Percentiles rank a stretch among this genome's conserved stretches.
phyloP scores from a whole-genome alignment of 2,113 vertebrate genomes.

The Pelobates fuscus region DNA sequence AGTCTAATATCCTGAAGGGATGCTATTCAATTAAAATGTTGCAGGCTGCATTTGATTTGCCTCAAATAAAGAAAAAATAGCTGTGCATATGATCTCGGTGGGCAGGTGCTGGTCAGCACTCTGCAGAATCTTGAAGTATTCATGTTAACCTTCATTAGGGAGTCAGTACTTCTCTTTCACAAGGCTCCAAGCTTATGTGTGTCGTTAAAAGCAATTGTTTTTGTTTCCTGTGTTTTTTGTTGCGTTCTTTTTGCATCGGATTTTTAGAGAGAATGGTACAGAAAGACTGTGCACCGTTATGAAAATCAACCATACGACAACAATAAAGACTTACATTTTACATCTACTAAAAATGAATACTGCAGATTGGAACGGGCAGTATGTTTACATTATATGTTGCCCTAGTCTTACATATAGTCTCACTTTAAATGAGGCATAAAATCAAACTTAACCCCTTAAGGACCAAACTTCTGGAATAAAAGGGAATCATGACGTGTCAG shows the following conservation, averaged over 20 bases:
- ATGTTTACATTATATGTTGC: too few relatives aligned
- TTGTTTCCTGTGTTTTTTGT: not conserved
- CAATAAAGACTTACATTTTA: too few relatives aligned
- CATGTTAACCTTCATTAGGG: not conserved
- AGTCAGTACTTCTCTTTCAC: not conserved
- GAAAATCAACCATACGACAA: too few relatives aligned
- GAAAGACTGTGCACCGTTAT: too few relatives aligned
- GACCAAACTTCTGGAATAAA: too few relatives aligned
- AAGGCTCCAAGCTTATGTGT: not conserved
- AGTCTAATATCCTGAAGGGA: conserved; percentile 45
- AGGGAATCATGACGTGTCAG: too few relatives aligned
- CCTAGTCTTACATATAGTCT: too few relatives aligned
- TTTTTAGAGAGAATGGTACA: too few relatives aligned
- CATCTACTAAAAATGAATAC: too few relatives aligned
- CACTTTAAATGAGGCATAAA: too few relatives aligned
- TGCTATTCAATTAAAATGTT: conserved; percentile 47
- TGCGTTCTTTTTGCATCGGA: not conserved
- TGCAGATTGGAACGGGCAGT: too few relatives aligned
- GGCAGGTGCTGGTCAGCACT: conserved; percentile 22
- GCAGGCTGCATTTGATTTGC: conserved; percentile 42
- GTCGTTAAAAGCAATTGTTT: not conserved
- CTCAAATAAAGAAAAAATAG: conserved; percentile 21
- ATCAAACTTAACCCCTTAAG: too few relatives aligned
- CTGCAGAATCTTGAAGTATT: not conserved
- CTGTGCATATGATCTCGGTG: conserved; percentile 9